Base-by-base conservation (phyloP, 2,888 invertebrate genomes). In the Gandaritis pyraliata region DNA sequence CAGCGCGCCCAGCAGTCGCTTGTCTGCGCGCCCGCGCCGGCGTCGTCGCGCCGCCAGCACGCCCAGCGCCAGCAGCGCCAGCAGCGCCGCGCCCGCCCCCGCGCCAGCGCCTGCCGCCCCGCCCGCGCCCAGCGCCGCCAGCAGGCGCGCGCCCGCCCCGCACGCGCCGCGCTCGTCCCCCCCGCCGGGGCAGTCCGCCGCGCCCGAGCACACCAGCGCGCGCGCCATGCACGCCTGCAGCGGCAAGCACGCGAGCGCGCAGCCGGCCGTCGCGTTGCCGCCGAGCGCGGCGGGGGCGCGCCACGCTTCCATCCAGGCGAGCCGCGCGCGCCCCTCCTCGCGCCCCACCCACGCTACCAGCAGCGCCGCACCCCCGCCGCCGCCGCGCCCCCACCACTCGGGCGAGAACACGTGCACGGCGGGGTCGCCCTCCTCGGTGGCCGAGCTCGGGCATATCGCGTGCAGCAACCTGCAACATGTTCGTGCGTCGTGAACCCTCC, bases 291-390 rank as follows among this genome's bases (percentile, higher is more conserved):
- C 65, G 39, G 70, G 72, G n/a, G 76, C 76, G 61, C 78, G 78
- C 81, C 83, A 81, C 69, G 81, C 73, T 68, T 86, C 87, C 79
- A 96, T 92, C 96, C 96, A 97, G 61, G 95, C 94, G 75, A 96
- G 94, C n/a, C 94, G 94, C 51, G 96, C 96, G 54, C 86, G 95
- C 33, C 96, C 97, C n/a, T 95, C 88, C 83, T 96, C 97, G 87
- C 96, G 96, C 80, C 96, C 97, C 76, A 96, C 95, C 70, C 96
- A 96, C 88, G 96, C 96, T 59, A 97, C 94, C 72, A 97, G 95
- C 68, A 97, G 93, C n/a, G 96, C 95, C 93, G 93, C 68, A 93
- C 94, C 95, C 73, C 95, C 93, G 13, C 95, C 94, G 57, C 51
- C 66, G 6, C 58, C 78, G 29, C 82, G 77, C 48, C 82, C 81